Base-by-base conservation (phyloP, 2,113 vertebrate genomes). In the Orycteropus afer region DNA sequence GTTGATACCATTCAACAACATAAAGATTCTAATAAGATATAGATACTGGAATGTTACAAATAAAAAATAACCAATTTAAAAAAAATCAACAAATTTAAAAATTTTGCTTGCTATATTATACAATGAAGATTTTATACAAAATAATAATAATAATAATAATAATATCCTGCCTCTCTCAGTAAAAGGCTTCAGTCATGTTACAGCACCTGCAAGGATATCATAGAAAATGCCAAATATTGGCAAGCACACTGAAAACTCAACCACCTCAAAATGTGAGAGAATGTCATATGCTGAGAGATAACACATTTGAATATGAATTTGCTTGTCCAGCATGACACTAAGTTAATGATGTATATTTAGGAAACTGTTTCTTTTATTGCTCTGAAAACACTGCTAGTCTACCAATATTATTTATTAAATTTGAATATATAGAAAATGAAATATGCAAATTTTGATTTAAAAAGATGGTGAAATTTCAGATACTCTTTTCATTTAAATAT, bases 191-290 rank as follows among this genome's bases (percentile, higher is more conserved):
- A 85, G 29, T 53, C 73, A 14, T 17, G 17, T 3, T 51, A 1
- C 29, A 73, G 55, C 57, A 85, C 40, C 22, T 93, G 45, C 45
- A 83, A 86, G 25, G 22, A 65, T 78, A 78, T 79, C 45, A 79
- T 12, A 82, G 88, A 69, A 96, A 92, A 76, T 71, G 61, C 12
- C 61, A 96, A 86, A 61, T 83, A 53, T 14, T 88, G 78, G 73
- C 67, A 96, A 57, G 49, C 14, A 32, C 55, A 23, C 49, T 61
- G n/a, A 94, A 93, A 92, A 71, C 27, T 37, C 59, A 65, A 32
- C 34, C 49, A 88, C 59, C 37, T 7, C 27, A 79, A 51, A 63
- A 80, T 42, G 55, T 71, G 65, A 95, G 17, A 69, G 47, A 77
- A 85, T 74, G 34, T 73, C 10, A 4, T 90, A 89, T 51, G 27